Base-by-base conservation (phyloP, 1,140 invertebrate species). In the Caenorhabditis inopinata region DNA sequence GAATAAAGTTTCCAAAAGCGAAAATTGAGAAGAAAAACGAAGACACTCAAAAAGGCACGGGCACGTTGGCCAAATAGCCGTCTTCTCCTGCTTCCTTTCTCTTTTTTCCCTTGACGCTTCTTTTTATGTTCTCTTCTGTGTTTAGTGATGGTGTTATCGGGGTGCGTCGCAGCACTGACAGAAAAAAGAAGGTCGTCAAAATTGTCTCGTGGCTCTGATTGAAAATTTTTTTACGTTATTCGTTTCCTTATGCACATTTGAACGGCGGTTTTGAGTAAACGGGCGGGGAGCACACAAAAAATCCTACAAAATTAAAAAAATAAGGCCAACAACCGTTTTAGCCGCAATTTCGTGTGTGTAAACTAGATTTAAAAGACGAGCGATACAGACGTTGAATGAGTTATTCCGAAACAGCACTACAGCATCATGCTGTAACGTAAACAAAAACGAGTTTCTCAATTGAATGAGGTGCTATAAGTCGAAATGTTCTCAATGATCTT, bases 141-240 rank as follows among this genome's bases (percentile, higher is more conserved):
- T 1, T 68, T 32, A 14, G 25, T 68, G 58, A 68, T 68, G 58
- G 58, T 68, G 38, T 42, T 42, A 18, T n/a, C 38, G 58, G 35
- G 58, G 58, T 25, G 58, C 51, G 12, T 27, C 51, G 51, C 51
- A 5, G 27, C 25, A 58, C 12, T 14, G 27, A 68, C 12, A 68
- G 21, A 68, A 58, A 18, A 38, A 68, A 68, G 58, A 42, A 68
- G 32, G 32, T 68, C 58, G 58, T 68, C 58, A 68, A 68, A 68
- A 68, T 68, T n/a, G n/a, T n/a, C n/a, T 68, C 51, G n/a, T 32
- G 29, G 14, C 32, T 38, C 58, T 68, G 58, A 68, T 68, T 68
- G 58, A 68, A 38, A 68, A 68, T 68, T 68, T 32, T 42, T 11
- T 32, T 25, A 12, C 32, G 23, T 21, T 42, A 42, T 68, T 68